Percentiles rank a stretch among this genome's conserved stretches.
phyloP scores from a whole-genome alignment of 2,888 invertebrate genomes.

The Nymphalis c-album region DNA sequence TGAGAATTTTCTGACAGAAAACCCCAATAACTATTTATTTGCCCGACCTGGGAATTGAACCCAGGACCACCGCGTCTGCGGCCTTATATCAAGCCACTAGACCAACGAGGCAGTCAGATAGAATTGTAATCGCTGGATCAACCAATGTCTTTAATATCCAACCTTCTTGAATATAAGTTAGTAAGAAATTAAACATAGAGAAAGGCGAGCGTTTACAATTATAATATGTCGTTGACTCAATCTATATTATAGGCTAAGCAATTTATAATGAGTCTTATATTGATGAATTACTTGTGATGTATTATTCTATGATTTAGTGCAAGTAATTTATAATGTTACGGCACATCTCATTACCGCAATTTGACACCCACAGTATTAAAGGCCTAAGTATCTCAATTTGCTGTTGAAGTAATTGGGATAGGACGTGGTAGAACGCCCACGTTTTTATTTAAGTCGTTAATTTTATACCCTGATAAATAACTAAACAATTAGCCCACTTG shows the following conservation, averaged over 20 bases:
- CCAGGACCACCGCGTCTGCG: too few species aligned
- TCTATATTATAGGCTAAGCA: slow-evolving; percentile 9
- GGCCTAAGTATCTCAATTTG: slow-evolving; percentile 18
- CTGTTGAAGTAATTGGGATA: slow-evolving; percentile 14
- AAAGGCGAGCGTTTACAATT: neutral
- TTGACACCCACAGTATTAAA: slow-evolving; percentile 29
- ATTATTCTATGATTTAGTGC: slow-evolving; percentile 23
- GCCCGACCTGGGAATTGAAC: too few species aligned
- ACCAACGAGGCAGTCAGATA: too few species aligned
- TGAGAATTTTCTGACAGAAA: too few species aligned
- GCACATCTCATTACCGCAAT: slow-evolving; percentile 31
- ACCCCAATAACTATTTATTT: too few species aligned
- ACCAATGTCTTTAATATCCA: too few species aligned
- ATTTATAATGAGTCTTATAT: slow-evolving; percentile 19
- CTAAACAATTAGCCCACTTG: neutral
- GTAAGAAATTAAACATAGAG: neutral
- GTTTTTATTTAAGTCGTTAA: neutral
- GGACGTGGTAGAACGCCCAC: neutral
- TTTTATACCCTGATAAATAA: neutral
- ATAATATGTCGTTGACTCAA: slow-evolving; percentile 1
- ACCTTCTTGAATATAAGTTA: too few species aligned
- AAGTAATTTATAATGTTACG: slow-evolving; percentile 31
- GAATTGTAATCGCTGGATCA: too few species aligned
- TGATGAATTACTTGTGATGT: slow-evolving; percentile 14
- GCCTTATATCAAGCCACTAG: too few species aligned